These are phyloP conservation scores for Ptyas mucosa DNA, from an alignment of 2,113 vertebrate genomes.

Conservation along the genomic window DNA sequence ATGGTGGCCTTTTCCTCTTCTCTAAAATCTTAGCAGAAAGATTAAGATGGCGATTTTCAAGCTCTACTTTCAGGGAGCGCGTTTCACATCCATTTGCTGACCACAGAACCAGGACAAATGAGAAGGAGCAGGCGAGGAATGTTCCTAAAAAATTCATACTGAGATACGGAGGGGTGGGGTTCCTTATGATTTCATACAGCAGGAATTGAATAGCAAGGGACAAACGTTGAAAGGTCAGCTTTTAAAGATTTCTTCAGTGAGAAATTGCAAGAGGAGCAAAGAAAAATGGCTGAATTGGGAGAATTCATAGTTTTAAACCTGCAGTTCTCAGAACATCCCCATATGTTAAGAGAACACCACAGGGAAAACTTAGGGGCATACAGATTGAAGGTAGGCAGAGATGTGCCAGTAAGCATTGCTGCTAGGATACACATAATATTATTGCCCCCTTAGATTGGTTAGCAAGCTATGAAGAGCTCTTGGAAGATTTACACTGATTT, in stretches of 20 bases:
- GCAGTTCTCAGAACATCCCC: not conserved
- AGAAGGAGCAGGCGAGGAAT: not conserved
- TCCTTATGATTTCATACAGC: not conserved
- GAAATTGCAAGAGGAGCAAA: not conserved
- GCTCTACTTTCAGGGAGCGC: not conserved
- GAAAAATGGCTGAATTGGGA: not conserved
- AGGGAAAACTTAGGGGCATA: not conserved
- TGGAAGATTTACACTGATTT: not conserved
- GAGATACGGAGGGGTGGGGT: not conserved
- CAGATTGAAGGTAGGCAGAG: not conserved
- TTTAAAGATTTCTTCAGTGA: not conserved
- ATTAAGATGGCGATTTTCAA: not conserved
- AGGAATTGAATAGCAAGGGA: not conserved
- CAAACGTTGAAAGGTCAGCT: not conserved
- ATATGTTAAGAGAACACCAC: not conserved
- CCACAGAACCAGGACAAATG: not conserved
- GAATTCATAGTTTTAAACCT: not conserved
- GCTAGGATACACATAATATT: not conserved
- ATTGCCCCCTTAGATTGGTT: not conserved
- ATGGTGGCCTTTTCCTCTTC: not conserved
- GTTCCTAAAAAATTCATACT: not conserved
- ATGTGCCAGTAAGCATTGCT: not conserved
- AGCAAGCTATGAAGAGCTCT: not conserved
- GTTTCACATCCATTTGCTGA: not conserved
- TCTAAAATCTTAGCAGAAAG: not conserved